These are phyloP conservation scores for Apogon talboti DNA, from an alignment of 2,797 vertebrate genomes.

Conservation along the genomic window DNA sequence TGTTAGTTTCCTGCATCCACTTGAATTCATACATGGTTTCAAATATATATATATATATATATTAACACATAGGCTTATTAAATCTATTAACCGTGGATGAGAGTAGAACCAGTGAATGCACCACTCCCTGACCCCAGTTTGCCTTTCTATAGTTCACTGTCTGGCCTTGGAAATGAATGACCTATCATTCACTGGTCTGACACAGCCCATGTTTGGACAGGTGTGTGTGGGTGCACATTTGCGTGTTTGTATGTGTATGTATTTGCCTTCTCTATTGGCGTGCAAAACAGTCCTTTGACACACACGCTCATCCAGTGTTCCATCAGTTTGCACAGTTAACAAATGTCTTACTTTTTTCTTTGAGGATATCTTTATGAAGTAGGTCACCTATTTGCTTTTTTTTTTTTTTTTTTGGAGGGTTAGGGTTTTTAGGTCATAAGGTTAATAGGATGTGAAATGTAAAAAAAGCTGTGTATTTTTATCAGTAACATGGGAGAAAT, in stretches of 20 bases:
- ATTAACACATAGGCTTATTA: too few species aligned
- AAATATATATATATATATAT: background rate
- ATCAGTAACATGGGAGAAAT: too few species aligned
- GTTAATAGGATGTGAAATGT: conserved; percentile 19
- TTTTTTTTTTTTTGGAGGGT: background rate
- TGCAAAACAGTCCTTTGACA: conserved; percentile 37
- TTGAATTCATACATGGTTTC: background rate
- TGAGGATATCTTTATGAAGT: conserved; percentile 43
- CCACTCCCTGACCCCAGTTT: conserved; percentile 22
- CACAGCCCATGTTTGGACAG: conserved; percentile 80
- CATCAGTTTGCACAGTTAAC: conserved; percentile 51
- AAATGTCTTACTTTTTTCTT: conserved; percentile 36
- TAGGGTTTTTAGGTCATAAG: conserved; percentile 29
- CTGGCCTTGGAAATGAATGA: conserved; percentile 65
- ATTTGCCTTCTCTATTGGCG: conserved; percentile 33
- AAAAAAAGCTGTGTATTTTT: too few species aligned
- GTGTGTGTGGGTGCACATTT: conserved; percentile 67
- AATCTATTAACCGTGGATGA: background rate
- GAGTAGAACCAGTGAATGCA: background rate
- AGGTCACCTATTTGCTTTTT: conserved; percentile 38
- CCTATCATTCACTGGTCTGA: conserved; percentile 67
- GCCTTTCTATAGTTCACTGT: conserved; percentile 43
- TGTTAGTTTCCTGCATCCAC: too few species aligned
- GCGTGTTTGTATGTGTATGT: conserved; percentile 29
- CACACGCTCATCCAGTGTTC: conserved; percentile 29